Conservation (phyloP, 2,888 invertebrate species). For the Philopedon plagiatum region DNA sequence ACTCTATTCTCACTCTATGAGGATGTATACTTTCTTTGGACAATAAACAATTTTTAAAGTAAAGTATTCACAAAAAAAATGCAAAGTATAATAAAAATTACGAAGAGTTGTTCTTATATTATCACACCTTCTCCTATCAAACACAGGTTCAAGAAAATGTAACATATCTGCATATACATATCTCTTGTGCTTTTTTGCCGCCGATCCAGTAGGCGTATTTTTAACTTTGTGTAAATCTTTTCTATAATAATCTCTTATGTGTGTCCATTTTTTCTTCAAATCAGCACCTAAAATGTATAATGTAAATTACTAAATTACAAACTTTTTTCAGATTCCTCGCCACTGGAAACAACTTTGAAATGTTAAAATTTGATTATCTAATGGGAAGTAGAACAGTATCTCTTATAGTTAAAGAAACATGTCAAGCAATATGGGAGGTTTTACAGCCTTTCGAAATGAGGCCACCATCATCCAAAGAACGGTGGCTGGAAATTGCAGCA, state of each 20-base stretch:
- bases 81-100: too few species aligned
- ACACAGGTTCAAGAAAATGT: background rate
- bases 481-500: slow-evolving; percentile 50
- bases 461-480: slow-evolving; percentile 42
- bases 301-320: too few species aligned
- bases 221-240: slow-evolving; percentile 21
- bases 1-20: too few species aligned
- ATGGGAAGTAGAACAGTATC: slow-evolving; percentile 27
- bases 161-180: background rate
- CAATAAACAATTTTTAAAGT: too few species aligned
- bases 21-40: too few species aligned
- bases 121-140: background rate
- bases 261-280: slow-evolving; percentile 28
- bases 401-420: slow-evolving; percentile 11
- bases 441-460: slow-evolving; percentile 46
- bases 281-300: slow-evolving; percentile 28
- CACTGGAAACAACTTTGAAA: slow-evolving; percentile 35
- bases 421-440: slow-evolving; percentile 9
- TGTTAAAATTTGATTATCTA: slow-evolving; percentile 20
- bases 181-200: slow-evolving; percentile 8
- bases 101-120: too few species aligned
- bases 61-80: too few species aligned
- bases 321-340: too few species aligned
- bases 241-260: slow-evolving; percentile 20
- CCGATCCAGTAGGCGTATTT: slow-evolving; percentile 25